Evolutionary conservation across 1,140 invertebrate genomes (phyloP).

Genomic region (Asbolus verrucosus): DNA sequence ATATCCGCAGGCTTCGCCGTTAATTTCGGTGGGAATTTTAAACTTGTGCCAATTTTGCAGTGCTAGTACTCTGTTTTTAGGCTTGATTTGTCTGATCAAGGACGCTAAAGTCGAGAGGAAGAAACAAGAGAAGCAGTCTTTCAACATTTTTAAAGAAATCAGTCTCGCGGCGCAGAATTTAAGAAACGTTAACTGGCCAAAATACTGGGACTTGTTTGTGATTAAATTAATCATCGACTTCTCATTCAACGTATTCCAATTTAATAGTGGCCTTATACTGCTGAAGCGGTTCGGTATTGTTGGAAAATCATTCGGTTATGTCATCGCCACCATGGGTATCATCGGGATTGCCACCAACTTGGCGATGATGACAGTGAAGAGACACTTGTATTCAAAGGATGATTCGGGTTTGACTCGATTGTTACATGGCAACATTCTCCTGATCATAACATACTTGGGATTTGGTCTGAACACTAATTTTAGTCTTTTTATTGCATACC

Average conservation of each 20-base stretch:
- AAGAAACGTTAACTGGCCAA: slow-evolving; percentile 40
- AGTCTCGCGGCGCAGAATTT: slow-evolving; percentile 42
- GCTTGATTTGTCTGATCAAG: slow-evolving; percentile 14
- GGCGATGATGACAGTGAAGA: slow-evolving; percentile 33
- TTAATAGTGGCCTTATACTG: slow-evolving; percentile 47
- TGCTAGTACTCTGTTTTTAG: too few relatives aligned
- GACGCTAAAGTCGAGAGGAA: background rate
- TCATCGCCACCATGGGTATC: slow-evolving; percentile 43
- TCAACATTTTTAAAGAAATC: slow-evolving; percentile 16
- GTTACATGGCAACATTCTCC: slow-evolving; percentile 33
- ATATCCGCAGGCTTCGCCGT: slow-evolving; percentile 11
- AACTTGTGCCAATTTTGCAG: too few relatives aligned
- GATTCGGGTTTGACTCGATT: slow-evolving; percentile 41
- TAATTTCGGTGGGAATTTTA: background rate
- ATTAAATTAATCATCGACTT: slow-evolving; percentile 46
- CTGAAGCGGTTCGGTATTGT: slow-evolving; percentile 31
- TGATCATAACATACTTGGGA: slow-evolving; percentile 49
- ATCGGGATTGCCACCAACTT: slow-evolving; percentile 18
- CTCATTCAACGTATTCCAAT: slow-evolving; percentile 31
- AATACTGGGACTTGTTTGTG: slow-evolving; percentile 40
- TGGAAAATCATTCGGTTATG: slow-evolving; percentile 39
- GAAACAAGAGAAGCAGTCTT: slow-evolving; percentile 2
- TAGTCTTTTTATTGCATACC: slow-evolving; percentile 26
- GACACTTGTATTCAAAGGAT: slow-evolving; percentile 45
- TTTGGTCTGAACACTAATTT: slow-evolving; percentile 41